Percentiles rank a stretch among this genome's conserved stretches.
Evolutionary conservation across 2,797 vertebrate species (phyloP).

Genomic region (Oreochromis mossambicus): DNA sequence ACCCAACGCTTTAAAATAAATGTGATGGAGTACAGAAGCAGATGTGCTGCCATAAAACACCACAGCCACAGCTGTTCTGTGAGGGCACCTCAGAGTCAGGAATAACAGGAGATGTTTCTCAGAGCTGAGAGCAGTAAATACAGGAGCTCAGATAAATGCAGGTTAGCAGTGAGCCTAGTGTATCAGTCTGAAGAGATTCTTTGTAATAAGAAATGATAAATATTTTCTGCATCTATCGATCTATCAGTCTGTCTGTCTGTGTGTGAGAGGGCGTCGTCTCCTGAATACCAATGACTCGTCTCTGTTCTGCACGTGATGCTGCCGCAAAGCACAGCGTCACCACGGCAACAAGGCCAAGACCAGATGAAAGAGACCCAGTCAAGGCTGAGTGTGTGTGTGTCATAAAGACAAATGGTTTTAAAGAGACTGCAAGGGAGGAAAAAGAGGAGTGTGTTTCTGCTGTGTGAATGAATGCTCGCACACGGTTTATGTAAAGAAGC

Average conservation of each 20-base stretch:
- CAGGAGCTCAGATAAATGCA: background rate
- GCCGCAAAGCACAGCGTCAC: slow-evolving; percentile 46
- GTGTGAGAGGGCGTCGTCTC: slow-evolving; percentile 9
- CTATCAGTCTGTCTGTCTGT: background rate
- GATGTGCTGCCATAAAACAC: background rate
- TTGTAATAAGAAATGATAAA: background rate
- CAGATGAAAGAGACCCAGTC: slow-evolving; percentile 34
- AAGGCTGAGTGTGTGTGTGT: background rate
- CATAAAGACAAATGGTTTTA: background rate
- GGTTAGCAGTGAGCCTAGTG: background rate
- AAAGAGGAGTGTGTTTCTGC: background rate
- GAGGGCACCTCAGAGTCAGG: background rate
- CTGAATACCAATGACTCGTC: slow-evolving; percentile 54
- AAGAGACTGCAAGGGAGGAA: background rate
- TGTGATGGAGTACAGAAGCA: background rate
- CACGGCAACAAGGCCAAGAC: slow-evolving; percentile 51
- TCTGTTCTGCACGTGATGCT: slow-evolving; percentile 40
- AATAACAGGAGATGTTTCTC: background rate
- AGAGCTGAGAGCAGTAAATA: background rate
- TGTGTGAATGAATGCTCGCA: background rate
- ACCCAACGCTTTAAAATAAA: background rate
- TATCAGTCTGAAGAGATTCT: background rate
- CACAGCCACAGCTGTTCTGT: background rate
- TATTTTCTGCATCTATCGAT: background rate
- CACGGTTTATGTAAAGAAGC: background rate